These are phyloP conservation scores for Atta cephalotes DNA, from an alignment of 1,140 invertebrate genomes.

Conservation along the genomic window DNA sequence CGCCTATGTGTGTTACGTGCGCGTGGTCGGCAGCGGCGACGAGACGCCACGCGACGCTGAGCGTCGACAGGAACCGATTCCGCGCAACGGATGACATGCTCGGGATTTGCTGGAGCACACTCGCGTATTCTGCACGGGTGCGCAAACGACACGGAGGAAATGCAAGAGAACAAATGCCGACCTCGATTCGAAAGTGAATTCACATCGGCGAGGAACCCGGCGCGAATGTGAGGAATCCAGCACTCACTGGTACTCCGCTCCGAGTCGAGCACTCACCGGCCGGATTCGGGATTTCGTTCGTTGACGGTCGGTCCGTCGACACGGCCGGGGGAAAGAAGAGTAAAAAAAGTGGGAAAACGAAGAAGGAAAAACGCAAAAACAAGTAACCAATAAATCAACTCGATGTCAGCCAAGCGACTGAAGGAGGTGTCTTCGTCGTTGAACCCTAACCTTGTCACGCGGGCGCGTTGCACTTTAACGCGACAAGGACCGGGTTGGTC, in stretches of 20 bases:
- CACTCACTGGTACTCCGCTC: conserved; percentile 1
- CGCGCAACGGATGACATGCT: conserved; percentile 14
- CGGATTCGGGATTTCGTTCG: not conserved
- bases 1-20: not conserved
- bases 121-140: not conserved
- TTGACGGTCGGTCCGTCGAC: not conserved
- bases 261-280: not conserved
- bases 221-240: not conserved
- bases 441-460: not conserved
- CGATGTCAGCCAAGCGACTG: not conserved
- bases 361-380: not conserved
- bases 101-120: not conserved
- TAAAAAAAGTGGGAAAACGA: not conserved
- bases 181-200: no score
- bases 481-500: not conserved
- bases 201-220: not conserved
- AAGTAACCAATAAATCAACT: not conserved
- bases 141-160: not conserved
- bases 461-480: not conserved
- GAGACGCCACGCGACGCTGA: conserved; percentile 24
- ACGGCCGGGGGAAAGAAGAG: not conserved
- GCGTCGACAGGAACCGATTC: conserved; percentile 13
- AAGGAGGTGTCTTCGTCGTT: not conserved
- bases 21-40: not conserved
- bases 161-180: not conserved